Evolutionary conservation across 2,113 vertebrate species (phyloP).

Genomic region (Corvus cornix): DNA sequence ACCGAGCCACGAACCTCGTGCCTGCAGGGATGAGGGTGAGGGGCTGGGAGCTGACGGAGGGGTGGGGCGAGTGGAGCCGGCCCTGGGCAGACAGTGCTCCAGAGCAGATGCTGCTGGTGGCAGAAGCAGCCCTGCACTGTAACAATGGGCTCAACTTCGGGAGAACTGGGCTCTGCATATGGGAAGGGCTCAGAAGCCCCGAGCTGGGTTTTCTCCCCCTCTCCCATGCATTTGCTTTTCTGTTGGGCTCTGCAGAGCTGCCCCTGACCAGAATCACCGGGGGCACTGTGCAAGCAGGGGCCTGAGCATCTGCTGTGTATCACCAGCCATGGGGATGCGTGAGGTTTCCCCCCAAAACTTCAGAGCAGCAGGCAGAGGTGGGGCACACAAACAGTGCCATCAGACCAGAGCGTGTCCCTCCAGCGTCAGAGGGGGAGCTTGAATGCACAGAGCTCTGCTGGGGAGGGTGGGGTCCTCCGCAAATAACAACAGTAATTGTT

Average conservation of each 20-base stretch:
- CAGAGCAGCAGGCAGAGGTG: background rate
- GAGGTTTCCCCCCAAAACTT: background rate
- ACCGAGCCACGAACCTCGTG: accelerated
- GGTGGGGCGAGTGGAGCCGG: background rate
- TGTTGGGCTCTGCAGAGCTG: background rate
- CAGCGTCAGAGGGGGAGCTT: background rate
- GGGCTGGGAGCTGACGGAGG: background rate
- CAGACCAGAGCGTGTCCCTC: background rate
- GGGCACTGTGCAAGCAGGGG: background rate
- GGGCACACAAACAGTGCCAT: background rate
- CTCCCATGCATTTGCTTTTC: accelerated
- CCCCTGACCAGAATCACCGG: background rate
- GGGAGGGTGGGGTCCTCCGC: background rate
- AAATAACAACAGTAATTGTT: background rate
- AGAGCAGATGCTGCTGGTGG: background rate
- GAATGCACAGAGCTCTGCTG: background rate
- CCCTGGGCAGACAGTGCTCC: accelerated
- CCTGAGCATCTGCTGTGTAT: background rate
- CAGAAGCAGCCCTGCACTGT: background rate
- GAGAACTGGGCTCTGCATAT: accelerated
- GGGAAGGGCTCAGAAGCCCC: background rate
- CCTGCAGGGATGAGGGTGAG: accelerated
- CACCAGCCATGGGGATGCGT: accelerated
- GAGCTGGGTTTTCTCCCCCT: background rate
- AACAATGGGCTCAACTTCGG: background rate